A percentile compares a stretch with the other conserved stretches of the same genome.
These are phyloP conservation scores for Pilophorus perplexus DNA, from an alignment of 2,888 invertebrate genomes.

Conservation along the genomic window DNA sequence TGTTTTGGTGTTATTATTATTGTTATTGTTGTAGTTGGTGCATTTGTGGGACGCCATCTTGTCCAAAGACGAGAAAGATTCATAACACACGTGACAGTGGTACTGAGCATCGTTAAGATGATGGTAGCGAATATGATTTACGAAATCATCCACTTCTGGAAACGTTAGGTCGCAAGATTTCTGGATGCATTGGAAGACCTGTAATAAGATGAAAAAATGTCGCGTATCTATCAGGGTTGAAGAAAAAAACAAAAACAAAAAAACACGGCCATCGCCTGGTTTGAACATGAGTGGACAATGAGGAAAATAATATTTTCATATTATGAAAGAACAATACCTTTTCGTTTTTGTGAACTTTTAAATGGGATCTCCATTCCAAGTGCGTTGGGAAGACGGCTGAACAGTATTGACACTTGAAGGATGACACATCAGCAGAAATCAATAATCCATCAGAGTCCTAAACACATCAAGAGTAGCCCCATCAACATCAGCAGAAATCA, in stretches of 20 bases:
- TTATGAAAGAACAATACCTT: constrained; percentile 54
- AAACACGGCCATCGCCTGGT: too few species aligned
- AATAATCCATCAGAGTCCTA: constrained; percentile 8
- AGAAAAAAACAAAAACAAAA: background rate
- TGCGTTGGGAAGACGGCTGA: constrained; percentile 54
- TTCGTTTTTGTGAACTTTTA: constrained; percentile 55
- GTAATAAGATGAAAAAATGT: constrained; percentile 32
- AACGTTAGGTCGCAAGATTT: constrained; percentile 62
- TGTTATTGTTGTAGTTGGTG: constrained; percentile 50
- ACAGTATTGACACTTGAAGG: constrained; percentile 57
- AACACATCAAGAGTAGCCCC: too few species aligned
- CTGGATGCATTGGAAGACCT: constrained; percentile 66
- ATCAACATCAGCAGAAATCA: too few species aligned
- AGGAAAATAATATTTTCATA: too few species aligned
- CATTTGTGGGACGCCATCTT: constrained; percentile 63
- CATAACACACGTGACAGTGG: constrained; percentile 62
- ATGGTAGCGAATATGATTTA: constrained; percentile 60
- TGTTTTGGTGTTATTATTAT: background rate
- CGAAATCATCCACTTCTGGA: constrained; percentile 60
- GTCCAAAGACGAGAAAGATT: constrained; percentile 59
- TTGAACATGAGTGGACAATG: too few species aligned
- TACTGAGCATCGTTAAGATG: constrained; percentile 59
- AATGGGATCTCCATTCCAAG: constrained; percentile 56
- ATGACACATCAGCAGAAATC: constrained; percentile 52
- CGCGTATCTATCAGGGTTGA: background rate